Evolutionary conservation across 92 coral and sea anemone species (phyloP), one percentile per base, ranked within the genome.

Genomic region (Heteractis magnifica): DNA sequence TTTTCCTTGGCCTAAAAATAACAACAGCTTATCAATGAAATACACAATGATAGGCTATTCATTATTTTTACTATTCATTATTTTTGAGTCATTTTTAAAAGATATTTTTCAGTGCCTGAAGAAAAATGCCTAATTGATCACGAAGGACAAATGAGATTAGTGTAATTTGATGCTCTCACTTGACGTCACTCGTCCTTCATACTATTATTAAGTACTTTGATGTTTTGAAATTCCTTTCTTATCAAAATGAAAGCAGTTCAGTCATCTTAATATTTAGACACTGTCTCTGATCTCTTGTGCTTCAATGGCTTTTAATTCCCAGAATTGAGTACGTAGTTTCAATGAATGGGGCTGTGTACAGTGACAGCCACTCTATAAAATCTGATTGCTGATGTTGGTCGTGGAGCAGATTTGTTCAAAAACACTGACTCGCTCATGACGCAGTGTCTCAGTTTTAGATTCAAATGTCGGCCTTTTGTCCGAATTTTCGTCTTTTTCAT

Each of bases 151-250:
- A 8, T 53, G 13, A 12, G 13, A 53, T 53, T 53, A 8, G 13
- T 53, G 2, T 8, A 2, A 8, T 53, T 53, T 53, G 0, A 53
- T 53, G 2, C 58, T 68, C 11, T 7, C 23, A 50, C 20, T 68
- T 68, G 73, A 68, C 73, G 73, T 68, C 73, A 68, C 71, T 64
- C 71, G 44, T 9, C 71, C 71, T 18, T 64, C 71, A 64, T 48
- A 21, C 11, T 62, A 68, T 68, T 68, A 68, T 68, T 48, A 23
- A 68, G 20, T 21, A 68, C 10, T 10, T 23, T 21, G 73, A 21
- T 1, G 49, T 1, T 23, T 68, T 41, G 73, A 20, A 23, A 68
- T 68, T 21, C 6, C 49, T 6, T 68, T 26, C 16, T 68, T 68
- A 68, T 68, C 73, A 7, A 68, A 68, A 68, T 23, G 14, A 26